A percentile compares a stretch with the other conserved stretches of the same genome.
These are phyloP conservation scores for Drosophila paramelanica DNA, from an alignment of 2,888 invertebrate genomes.

Conservation along the genomic window DNA sequence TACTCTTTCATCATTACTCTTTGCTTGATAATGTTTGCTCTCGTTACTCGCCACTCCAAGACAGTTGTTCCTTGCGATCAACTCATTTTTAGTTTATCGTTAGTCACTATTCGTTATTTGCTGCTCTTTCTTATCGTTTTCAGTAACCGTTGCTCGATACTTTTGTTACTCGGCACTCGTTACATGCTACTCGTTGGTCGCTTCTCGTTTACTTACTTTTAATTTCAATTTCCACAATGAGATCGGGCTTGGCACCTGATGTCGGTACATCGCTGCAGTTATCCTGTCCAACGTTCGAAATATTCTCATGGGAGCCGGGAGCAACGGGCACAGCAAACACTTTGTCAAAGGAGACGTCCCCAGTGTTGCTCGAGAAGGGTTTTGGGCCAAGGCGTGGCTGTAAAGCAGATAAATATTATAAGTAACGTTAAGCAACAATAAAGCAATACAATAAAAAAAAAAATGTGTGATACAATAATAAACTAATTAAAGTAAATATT, in stretches of 20 bases:
- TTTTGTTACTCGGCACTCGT: not conserved
- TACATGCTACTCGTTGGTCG: not conserved
- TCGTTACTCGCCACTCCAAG: not conserved
- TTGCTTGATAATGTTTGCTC: too few species aligned
- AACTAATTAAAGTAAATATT: not conserved
- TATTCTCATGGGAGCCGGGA: constrained; percentile 86
- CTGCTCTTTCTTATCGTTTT: too few species aligned
- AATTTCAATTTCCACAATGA: constrained; percentile 85
- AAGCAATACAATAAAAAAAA: not conserved
- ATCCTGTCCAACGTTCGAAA: constrained; percentile 69
- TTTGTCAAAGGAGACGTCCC: constrained; percentile 92
- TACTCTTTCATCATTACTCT: not conserved
- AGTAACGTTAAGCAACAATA: not conserved
- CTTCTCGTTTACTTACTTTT: constrained; percentile 85
- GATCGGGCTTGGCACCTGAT: constrained; percentile 74
- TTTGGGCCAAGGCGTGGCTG: constrained; percentile 94
- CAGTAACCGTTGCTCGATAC: too few species aligned
- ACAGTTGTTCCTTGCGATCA: not conserved
- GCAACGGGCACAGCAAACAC: constrained; percentile 92
- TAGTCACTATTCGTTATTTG: too few species aligned
- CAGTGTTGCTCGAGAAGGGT: constrained; percentile 92
- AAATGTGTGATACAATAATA: not conserved
- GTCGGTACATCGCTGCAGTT: constrained; percentile 39
- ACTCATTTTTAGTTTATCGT: not conserved
- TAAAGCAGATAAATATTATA: constrained; percentile 45